Evolutionary conservation across 2,797 vertebrate genomes (phyloP), one percentile per base, ranked within the genome.

Genomic region (Huso huso): DNA sequence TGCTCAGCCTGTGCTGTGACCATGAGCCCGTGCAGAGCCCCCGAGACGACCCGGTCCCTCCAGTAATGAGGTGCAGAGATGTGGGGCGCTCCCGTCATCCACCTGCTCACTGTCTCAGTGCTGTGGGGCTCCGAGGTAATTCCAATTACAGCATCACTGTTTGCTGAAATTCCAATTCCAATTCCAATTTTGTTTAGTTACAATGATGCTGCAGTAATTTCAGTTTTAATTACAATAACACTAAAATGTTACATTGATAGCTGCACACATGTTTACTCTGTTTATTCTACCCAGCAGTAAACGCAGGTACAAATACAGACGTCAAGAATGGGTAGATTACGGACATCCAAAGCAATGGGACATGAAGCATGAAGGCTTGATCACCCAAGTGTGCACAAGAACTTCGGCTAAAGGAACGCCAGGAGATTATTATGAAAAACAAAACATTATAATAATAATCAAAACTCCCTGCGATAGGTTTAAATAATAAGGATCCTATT

Each of bases 81-180:
- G 82, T 81, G 79, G 76, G 64, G 66, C 63, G 66, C 68, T 59
- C 49, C 61, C 23, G 58, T 61, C 18, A 62, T 77, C 65, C 37
- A 75, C 71, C 12, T 81, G 66, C 67, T 83, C 76, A 67, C 73
- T 66, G 70, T 83, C 64, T 68, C 70, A 49, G 62, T 75, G 62
- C 65, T 82, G 62, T 69, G 13, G 76, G 67, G 67, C 68, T 65
- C 71, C 49, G 62, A 74, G 79, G 83, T 83, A n/a, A 11, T 52
- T 5, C 18, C 53, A 10, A n/a, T 12, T 7, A 13, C 11, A 50
- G 6, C 7, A 10, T 5, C 15, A 7, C 51, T 6, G 15, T 8
- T 49, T 7, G 51, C 23, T n/a, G 4, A 6, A 6, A 48, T 11
- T 11, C 3, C 51, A n/a, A 60, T 15, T 7, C 18, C 23, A 8